Evolutionary conservation across 2,888 invertebrate species (phyloP).

Genomic region (Cryptocephalus primarius): DNA sequence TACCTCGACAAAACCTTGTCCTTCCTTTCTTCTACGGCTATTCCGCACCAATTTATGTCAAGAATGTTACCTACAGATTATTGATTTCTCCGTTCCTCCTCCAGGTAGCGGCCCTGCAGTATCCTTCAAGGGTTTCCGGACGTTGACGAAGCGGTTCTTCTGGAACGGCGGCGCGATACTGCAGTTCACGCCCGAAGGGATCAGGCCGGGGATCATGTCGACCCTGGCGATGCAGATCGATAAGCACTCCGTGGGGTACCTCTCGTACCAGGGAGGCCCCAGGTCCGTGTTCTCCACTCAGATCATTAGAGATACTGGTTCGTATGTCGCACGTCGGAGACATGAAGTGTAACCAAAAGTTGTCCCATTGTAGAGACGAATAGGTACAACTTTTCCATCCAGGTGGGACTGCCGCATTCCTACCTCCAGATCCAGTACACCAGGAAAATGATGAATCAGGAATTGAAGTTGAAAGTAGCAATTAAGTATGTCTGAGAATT

Average conservation of each 20-base stretch:
- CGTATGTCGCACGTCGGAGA: conserved; percentile 26
- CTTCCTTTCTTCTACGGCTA: no score
- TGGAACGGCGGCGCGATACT: conserved; percentile 65
- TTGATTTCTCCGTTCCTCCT: no score
- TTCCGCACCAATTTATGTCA: no score
- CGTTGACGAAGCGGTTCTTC: conserved; percentile 62
- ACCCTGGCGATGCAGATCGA: conserved; percentile 79
- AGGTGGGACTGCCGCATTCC: conserved; percentile 74
- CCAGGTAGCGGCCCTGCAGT: conserved; percentile 60
- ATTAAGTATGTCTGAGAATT: conserved; percentile 19
- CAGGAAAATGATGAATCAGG: conserved; percentile 67
- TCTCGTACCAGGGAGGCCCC: conserved; percentile 67
- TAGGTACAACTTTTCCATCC: conserved; percentile 54
- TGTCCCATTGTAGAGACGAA: conserved; percentile 29
- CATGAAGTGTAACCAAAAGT: neutral
- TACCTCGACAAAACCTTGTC: no score
- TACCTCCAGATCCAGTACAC: conserved; percentile 66
- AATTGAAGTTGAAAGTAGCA: conserved; percentile 62
- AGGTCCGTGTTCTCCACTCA: conserved; percentile 72
- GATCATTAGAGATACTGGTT: conserved; percentile 66
- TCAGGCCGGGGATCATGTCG: conserved; percentile 62
- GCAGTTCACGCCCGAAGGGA: conserved; percentile 66
- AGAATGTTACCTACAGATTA: no score
- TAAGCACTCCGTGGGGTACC: conserved; percentile 76
- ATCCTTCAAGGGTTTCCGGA: conserved; percentile 69